phyloP scores from a whole-genome alignment of 2,113 vertebrate genomes.

The Gyps fulvus region DNA sequence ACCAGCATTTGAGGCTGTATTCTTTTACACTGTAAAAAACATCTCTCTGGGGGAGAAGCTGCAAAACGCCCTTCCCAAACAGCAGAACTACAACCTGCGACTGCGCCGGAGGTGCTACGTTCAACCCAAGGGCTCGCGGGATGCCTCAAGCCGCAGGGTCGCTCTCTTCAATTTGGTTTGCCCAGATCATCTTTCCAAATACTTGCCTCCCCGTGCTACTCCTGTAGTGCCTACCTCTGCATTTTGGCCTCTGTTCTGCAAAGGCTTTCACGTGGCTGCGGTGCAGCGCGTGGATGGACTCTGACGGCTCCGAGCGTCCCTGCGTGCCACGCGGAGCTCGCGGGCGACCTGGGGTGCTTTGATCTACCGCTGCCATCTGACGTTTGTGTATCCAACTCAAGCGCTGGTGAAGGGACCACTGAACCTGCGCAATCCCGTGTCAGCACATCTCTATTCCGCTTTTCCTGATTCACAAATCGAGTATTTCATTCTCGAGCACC shows the following conservation, averaged over 20 bases:
- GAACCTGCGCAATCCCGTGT: background rate
- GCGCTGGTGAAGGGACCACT: background rate
- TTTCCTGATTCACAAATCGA: background rate
- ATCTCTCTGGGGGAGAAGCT: background rate
- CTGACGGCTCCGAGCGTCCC: background rate
- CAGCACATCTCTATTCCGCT: background rate
- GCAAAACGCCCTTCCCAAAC: fast-evolving
- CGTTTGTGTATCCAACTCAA: background rate
- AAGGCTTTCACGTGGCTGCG: fast-evolving
- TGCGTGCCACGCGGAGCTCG: background rate
- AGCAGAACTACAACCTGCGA: background rate
- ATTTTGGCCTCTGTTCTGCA: background rate
- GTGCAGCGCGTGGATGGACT: background rate
- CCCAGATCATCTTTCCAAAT: background rate
- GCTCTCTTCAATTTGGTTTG: background rate
- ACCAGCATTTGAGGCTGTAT: background rate
- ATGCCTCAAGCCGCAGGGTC: background rate
- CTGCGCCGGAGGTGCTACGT: background rate
- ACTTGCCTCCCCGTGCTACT: background rate
- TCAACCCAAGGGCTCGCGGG: background rate
- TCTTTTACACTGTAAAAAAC: background rate
- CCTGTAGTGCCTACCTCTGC: background rate
- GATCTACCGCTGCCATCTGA: background rate
- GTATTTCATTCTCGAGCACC: background rate
- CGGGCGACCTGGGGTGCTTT: background rate